Conservation (phyloP, 1,140 invertebrate genomes). For the Drosophila sturtevanti region DNA sequence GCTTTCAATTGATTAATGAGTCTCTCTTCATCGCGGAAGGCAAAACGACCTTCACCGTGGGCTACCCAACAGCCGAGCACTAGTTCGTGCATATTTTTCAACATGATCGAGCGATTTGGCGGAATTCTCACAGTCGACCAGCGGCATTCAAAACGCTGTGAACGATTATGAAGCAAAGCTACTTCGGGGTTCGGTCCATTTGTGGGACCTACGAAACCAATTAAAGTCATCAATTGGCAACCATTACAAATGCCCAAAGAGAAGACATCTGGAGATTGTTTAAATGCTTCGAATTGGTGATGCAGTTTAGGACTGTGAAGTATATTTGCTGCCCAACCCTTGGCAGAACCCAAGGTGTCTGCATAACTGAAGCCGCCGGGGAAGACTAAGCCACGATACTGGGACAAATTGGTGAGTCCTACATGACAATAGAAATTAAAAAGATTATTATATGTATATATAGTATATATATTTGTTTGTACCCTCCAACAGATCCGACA, state of each 20-base stretch:
- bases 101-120: slow-evolving; percentile 90
- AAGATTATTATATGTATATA: neutral
- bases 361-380: slow-evolving; percentile 99
- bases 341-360: slow-evolving; percentile 97
- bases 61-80: slow-evolving; percentile 97
- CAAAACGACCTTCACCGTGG: slow-evolving; percentile 96
- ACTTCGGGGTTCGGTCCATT: slow-evolving; percentile 84
- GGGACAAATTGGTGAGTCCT: slow-evolving; percentile 86
- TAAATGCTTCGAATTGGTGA: slow-evolving; percentile 90
- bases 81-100: slow-evolving; percentile 92
- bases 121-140: slow-evolving; percentile 92
- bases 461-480: slow-evolving; percentile 25
- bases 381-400: slow-evolving; percentile 95
- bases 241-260: slow-evolving; percentile 99
- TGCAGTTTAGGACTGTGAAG: slow-evolving; percentile 87
- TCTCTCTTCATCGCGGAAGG: slow-evolving; percentile 84
- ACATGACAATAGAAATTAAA: neutral
- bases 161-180: slow-evolving; percentile 92
- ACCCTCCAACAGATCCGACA: slow-evolving; percentile 92
- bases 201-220: slow-evolving; percentile 89
- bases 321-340: slow-evolving; percentile 98
- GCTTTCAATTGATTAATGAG: slow-evolving; percentile 85
- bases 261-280: slow-evolving; percentile 91
- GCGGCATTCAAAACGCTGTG: slow-evolving; percentile 94
- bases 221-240: slow-evolving; percentile 96